Base-by-base conservation (phyloP, 2,113 vertebrate genomes). In the Petaurus breviceps region DNA sequence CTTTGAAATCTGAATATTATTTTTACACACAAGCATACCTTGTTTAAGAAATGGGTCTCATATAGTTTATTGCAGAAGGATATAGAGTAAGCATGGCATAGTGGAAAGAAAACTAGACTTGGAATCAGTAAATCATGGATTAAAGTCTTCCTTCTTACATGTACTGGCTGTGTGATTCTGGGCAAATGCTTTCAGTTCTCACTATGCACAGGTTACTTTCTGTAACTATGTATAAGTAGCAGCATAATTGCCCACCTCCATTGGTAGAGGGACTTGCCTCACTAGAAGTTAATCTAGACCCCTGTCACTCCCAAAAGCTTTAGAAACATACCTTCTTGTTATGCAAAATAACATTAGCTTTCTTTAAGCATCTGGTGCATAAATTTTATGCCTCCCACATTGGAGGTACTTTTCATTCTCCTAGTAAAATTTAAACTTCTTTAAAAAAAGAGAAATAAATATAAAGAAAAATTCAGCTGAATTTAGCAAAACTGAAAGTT, bases 1-100 rank as follows among this genome's bases (percentile, higher is more conserved):
- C 68, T 89, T 91, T 91, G 47, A 95, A 89, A 37, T 77, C 46
- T 37, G 91, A 93, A 90, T 68, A 8, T 5, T 53, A 92, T 94
- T 2, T 57, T 93, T 53, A 50, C 55, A 84, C 19, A 8, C 23
- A 84, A 43, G 1, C 19, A 43, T 43, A 43, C 1, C 19, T 22
- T 43, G 19, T 43, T 43, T 23, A 43, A 84, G 5, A 43, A 43
- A 77, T 68, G 4, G 43, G 43, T 77, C n/a, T 77, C 37, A 77
- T n/a, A 43, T 77, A 22, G 16, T 77, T 77, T n/a, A 77, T 43
- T 43, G 43, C 68, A 68, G 31, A 68, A 68, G 37, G 28, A 4
- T 68, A n/a, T 37, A 19, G 31, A n/a, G 11, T 68, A 37, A 68
- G 61, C 16, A 77, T n/a, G 5, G 37, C 14, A 77, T n/a, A n/a